Percentiles rank a stretch among this genome's conserved stretches.
These are phyloP conservation scores for Corbicula japonica DNA, from an alignment of 2,888 invertebrate genomes.

Conservation along the genomic window DNA sequence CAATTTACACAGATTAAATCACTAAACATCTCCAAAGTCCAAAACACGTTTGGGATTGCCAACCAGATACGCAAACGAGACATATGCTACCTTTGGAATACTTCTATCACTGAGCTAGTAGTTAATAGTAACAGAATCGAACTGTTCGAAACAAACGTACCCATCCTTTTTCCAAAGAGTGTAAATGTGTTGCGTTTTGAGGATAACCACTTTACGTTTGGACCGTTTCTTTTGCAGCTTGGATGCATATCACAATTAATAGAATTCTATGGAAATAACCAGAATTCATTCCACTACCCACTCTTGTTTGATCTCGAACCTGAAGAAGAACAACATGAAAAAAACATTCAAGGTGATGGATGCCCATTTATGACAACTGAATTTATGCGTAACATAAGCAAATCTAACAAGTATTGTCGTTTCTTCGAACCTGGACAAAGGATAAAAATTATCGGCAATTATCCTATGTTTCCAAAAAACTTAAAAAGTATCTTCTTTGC, in stretches of 20 bases:
- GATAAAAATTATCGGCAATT: not conserved
- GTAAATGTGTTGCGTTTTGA: slow-evolving; percentile 29
- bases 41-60: slow-evolving; percentile 44
- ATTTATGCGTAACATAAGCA: slow-evolving; percentile 30
- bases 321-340: not conserved
- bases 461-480: slow-evolving; percentile 6
- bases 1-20: slow-evolving; percentile 46
- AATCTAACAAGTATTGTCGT: not conserved
- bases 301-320: slow-evolving; percentile 10
- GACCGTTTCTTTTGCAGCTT: slow-evolving; percentile 41
- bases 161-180: slow-evolving; percentile 25
- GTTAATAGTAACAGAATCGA: slow-evolving; percentile 37
- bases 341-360: not conserved
- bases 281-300: slow-evolving; percentile 16
- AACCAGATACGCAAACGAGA: slow-evolving; percentile 28
- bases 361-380: slow-evolving; percentile 31
- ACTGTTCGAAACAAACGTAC: slow-evolving; percentile 32
- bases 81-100: slow-evolving; percentile 52
- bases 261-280: slow-evolving; percentile 4
- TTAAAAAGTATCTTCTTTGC: not conserved
- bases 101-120: slow-evolving; percentile 35
- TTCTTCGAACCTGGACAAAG: slow-evolving; percentile 2
- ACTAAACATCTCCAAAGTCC: slow-evolving; percentile 39
- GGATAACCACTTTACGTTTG: slow-evolving; percentile 49
- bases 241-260: slow-evolving; percentile 19